Evolutionary conservation across 2,113 vertebrate species (phyloP).

Genomic region (Mirza zaza): DNA sequence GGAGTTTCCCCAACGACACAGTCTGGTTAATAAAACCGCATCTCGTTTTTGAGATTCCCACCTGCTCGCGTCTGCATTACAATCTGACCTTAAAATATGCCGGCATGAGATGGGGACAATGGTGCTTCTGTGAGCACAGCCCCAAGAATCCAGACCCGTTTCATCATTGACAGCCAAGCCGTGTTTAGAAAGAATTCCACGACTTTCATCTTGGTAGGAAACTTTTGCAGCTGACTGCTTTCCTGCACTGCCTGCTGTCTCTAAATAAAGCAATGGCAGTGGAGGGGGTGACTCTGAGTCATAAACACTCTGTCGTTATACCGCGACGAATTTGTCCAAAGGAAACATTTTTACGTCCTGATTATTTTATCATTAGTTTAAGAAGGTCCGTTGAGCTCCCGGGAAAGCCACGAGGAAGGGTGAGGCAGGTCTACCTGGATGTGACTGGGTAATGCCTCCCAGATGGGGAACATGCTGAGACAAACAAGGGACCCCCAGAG

Average conservation of each 20-base stretch:
- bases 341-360: slow-evolving; percentile 83
- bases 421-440: slow-evolving; percentile 69
- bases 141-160: slow-evolving; percentile 81
- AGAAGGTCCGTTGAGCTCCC: slow-evolving; percentile 82
- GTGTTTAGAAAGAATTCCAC: slow-evolving; percentile 79
- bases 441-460: slow-evolving; percentile 81
- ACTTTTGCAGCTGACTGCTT: slow-evolving; percentile 82
- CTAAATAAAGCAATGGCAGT: slow-evolving; percentile 82
- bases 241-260: slow-evolving; percentile 79
- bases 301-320: slow-evolving; percentile 83
- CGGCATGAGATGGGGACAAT: slow-evolving; percentile 73
- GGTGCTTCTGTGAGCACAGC: slow-evolving; percentile 78
- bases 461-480: slow-evolving; percentile 83
- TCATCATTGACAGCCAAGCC: slow-evolving; percentile 81
- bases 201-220: slow-evolving; percentile 83
- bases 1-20: slow-evolving; percentile 79
- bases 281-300: slow-evolving; percentile 81
- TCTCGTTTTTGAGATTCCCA: slow-evolving; percentile 81
- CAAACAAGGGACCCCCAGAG: slow-evolving; percentile 86
- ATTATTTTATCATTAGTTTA: slow-evolving; percentile 85
- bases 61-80: slow-evolving; percentile 83
- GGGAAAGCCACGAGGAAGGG: slow-evolving; percentile 79
- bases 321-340: slow-evolving; percentile 81
- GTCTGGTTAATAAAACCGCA: slow-evolving; percentile 80
- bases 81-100: slow-evolving; percentile 82